These are phyloP conservation scores for Phoenoteleia sp. DNA, from an alignment of 2,888 invertebrate genomes.

Conservation along the genomic window DNA sequence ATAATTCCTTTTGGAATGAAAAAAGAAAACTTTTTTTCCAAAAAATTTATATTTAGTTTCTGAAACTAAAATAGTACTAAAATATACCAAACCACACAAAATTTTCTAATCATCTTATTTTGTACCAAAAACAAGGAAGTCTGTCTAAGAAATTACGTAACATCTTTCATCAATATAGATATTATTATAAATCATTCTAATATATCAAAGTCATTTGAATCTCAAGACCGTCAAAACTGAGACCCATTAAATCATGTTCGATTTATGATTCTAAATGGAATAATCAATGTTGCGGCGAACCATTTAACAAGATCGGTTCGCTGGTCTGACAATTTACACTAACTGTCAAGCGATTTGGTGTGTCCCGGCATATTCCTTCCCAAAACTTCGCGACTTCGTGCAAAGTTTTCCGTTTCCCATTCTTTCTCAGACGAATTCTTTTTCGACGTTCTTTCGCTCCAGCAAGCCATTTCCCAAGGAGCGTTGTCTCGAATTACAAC, in stretches of 20 bases:
- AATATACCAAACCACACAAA: too few relatives aligned
- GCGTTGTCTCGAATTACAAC: conserved; percentile 39
- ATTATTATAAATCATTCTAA: background rate
- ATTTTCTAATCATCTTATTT: too few relatives aligned
- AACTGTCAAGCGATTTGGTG: conserved; percentile 49
- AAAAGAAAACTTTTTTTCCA: too few relatives aligned
- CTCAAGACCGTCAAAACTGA: background rate
- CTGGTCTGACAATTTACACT: conserved; percentile 48
- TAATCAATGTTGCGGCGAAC: conserved; percentile 57
- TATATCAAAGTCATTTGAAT: too few relatives aligned
- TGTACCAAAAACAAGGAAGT: too few relatives aligned
- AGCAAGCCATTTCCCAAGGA: conserved; percentile 25
- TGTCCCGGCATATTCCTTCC: conserved; percentile 42
- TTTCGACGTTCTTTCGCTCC: conserved; percentile 28
- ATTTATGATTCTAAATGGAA: conserved; percentile 55
- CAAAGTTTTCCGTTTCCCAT: conserved; percentile 43
- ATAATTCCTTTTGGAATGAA: too few relatives aligned
- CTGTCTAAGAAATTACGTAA: too few relatives aligned
- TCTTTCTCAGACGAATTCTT: conserved; percentile 23
- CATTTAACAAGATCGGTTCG: conserved; percentile 52
- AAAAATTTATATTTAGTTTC: too few relatives aligned
- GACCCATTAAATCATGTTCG: conserved; percentile 39
- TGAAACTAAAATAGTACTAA: too few relatives aligned
- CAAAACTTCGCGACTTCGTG: conserved; percentile 45
- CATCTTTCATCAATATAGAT: too few relatives aligned